phyloP scores from a whole-genome alignment of 2,113 vertebrate species.

The Pogona vitticeps region DNA sequence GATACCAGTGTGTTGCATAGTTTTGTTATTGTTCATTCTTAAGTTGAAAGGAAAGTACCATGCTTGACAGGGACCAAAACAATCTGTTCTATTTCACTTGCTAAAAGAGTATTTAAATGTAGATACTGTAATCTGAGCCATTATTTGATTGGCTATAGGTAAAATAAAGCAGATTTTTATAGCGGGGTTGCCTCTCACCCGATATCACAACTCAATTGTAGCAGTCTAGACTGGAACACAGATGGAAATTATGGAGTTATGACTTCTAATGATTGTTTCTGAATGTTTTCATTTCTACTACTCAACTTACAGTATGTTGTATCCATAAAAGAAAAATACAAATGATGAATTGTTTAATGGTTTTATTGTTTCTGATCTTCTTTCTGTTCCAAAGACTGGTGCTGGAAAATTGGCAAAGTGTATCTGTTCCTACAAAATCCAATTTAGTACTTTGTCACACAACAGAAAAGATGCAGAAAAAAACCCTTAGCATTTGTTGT shows the following conservation, averaged over 20 bases:
- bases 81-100: neutral
- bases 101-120: constrained; percentile 7
- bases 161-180: neutral
- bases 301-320: neutral
- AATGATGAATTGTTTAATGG: neutral
- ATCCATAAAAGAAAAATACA: neutral
- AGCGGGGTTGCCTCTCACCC: neutral
- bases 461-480: neutral
- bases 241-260: neutral
- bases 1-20: neutral
- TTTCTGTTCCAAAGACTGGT: neutral
- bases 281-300: neutral
- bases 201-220: neutral
- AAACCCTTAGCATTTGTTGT: neutral
- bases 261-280: neutral
- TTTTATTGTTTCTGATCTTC: neutral
- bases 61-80: neutral
- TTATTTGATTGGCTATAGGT: neutral
- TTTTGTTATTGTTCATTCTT: neutral
- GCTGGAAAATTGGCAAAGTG: constrained; percentile 15
- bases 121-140: neutral
- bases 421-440: neutral
- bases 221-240: neutral
- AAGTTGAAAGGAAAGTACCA: neutral
- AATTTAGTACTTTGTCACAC: neutral